A percentile compares a stretch with the other conserved stretches of the same genome.
These are phyloP conservation scores for Donacobius atricapilla DNA, from an alignment of 2,113 vertebrate species.

Conservation along the genomic window DNA sequence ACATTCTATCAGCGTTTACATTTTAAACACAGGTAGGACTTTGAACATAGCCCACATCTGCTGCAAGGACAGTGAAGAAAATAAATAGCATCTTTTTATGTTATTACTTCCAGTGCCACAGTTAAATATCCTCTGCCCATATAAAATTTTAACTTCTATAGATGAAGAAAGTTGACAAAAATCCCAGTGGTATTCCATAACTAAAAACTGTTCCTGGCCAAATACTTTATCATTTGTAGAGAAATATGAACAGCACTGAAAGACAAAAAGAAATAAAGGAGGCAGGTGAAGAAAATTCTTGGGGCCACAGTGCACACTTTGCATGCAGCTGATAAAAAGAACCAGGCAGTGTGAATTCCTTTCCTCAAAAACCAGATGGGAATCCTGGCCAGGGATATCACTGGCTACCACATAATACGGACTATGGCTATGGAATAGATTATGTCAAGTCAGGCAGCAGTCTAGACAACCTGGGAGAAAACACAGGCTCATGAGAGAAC, in stretches of 20 bases:
- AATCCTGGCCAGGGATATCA: not conserved
- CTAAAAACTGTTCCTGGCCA: not conserved
- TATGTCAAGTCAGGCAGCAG: not conserved
- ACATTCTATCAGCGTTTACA: not conserved
- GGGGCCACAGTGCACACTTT: not conserved
- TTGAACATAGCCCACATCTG: not conserved
- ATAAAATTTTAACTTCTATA: conserved; percentile 17
- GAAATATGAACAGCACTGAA: not conserved
- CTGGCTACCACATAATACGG: not conserved
- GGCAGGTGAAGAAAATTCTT: conserved; percentile 15
- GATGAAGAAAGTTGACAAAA: not conserved
- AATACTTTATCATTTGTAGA: not conserved
- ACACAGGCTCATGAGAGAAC: not conserved
- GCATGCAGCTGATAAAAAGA: not conserved
- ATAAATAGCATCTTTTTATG: conserved; percentile 28
- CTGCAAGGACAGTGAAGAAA: conserved; percentile 1
- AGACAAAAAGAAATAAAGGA: conserved; percentile 2
- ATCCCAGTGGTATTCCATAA: not conserved
- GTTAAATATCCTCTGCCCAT: conserved; percentile 23
- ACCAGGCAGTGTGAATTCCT: not conserved
- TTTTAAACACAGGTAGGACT: not conserved
- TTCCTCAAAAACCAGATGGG: not conserved
- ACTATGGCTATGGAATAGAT: conserved; percentile 12
- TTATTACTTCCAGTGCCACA: not conserved
- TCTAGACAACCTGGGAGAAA: not conserved